Percentiles rank a stretch among this genome's conserved stretches.
These are phyloP conservation scores for Lophius piscatorius DNA, from an alignment of 2,113 vertebrate genomes.

Conservation along the genomic window DNA sequence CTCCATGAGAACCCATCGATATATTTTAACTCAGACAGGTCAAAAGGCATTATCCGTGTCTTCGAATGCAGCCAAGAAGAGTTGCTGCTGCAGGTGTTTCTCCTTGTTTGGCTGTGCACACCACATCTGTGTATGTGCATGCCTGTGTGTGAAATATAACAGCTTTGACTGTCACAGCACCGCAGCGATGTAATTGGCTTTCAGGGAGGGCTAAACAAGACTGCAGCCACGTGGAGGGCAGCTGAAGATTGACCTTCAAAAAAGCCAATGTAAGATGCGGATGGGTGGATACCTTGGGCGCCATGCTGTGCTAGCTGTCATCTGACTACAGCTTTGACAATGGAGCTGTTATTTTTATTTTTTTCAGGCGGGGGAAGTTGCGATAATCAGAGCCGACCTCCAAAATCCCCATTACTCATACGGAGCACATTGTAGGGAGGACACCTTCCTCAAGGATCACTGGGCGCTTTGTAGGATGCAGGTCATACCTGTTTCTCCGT, in stretches of 20 bases:
- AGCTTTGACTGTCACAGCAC: slow-evolving; percentile 56
- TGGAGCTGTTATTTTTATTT: slow-evolving; percentile 45
- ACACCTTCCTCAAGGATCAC: slow-evolving; percentile 66
- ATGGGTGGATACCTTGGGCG: slow-evolving; percentile 69
- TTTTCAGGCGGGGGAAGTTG: background rate
- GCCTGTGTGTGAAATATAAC: slow-evolving; percentile 55
- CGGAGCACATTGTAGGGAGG: slow-evolving; percentile 69
- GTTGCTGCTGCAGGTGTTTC: slow-evolving; percentile 61
- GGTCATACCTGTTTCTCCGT: slow-evolving; percentile 74
- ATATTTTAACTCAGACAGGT: slow-evolving; percentile 61
- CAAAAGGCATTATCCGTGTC: slow-evolving; percentile 49
- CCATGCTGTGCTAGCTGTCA: slow-evolving; percentile 62
- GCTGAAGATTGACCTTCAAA: slow-evolving; percentile 82
- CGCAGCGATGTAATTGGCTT: slow-evolving; percentile 77
- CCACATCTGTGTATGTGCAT: background rate
- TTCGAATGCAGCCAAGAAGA: slow-evolving; percentile 51
- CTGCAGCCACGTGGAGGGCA: slow-evolving; percentile 66
- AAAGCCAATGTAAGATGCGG: slow-evolving; percentile 30
- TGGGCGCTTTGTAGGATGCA: slow-evolving; percentile 62
- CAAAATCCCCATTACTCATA: slow-evolving; percentile 56
- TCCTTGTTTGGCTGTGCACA: slow-evolving; percentile 53
- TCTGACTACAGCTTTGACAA: slow-evolving; percentile 55
- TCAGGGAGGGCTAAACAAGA: slow-evolving; percentile 76
- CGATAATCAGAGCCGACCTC: slow-evolving; percentile 71
- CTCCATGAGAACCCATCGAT: slow-evolving; percentile 37